Evolutionary conservation across 2,888 invertebrate genomes (phyloP).

Genomic region (Pseudococcus jackbeardsleyi): DNA sequence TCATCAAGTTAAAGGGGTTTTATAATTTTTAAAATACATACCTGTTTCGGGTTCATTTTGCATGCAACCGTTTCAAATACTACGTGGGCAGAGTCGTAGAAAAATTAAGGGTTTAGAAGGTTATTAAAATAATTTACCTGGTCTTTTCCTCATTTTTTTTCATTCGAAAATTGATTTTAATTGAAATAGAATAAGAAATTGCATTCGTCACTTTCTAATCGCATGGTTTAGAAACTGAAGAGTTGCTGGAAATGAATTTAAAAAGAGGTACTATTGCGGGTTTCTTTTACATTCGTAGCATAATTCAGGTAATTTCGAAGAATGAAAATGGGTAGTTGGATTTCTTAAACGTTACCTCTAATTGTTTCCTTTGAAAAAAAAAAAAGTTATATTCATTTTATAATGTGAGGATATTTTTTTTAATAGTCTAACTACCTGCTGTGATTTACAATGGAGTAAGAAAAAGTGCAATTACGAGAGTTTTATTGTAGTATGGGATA

Average conservation of each 20-base stretch:
- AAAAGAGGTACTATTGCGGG: not conserved
- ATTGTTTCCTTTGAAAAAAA: not conserved
- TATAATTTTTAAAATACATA: conserved; percentile 4
- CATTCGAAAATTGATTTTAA: conserved; percentile 17
- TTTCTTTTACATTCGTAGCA: not conserved
- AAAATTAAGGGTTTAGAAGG: conserved; percentile 1
- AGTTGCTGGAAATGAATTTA: not conserved
- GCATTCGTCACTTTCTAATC: not conserved
- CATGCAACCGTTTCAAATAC: conserved; percentile 40
- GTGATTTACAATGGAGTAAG: too few relatives aligned
- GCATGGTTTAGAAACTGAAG: not conserved
- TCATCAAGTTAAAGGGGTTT: conserved; percentile 13
- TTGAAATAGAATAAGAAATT: conserved; percentile 17
- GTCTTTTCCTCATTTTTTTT: not conserved
- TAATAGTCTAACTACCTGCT: too few relatives aligned
- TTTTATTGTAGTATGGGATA: too few relatives aligned
- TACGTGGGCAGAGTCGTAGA: not conserved
- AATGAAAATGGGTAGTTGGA: not conserved
- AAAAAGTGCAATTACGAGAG: too few relatives aligned
- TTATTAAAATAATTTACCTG: conserved; percentile 13
- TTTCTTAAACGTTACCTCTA: not conserved
- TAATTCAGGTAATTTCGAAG: not conserved
- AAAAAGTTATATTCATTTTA: too few relatives aligned
- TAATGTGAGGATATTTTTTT: too few relatives aligned
- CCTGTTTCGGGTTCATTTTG: conserved; percentile 7